Evolutionary conservation across 2,888 invertebrate genomes (phyloP), one percentile per base, ranked within the genome.

Genomic region (Sminthurides aquaticus): DNA sequence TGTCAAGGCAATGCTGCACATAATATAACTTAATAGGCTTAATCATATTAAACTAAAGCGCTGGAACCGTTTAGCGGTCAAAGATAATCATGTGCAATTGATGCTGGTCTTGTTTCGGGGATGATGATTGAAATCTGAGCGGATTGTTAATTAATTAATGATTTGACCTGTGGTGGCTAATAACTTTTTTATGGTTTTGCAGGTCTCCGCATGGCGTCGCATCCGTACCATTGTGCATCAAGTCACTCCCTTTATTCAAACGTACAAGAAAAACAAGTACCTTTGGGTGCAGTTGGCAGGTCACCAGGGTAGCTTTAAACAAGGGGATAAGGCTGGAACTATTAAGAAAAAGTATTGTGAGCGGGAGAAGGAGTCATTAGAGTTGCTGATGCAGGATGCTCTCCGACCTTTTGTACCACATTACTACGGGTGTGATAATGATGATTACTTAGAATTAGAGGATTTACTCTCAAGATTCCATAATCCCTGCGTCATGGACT

Each of bases 191-290:
- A n/a, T n/a, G n/a, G n/a, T n/a, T n/a, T n/a, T n/a, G 48, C 84
- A 93, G 92, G 87, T 89, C 75, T 92, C 92, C 27, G 91, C 92
- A 78, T 96, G 95, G 95, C 85, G 91, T 70, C 95, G 94, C 79
- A 85, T 96, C 55, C 85, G 93, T 60, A 94, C 91, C 78, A 92
- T 94, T 69, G 93, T 96, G 27, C 71, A 74, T 48, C 92, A 93
- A 78, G 94, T 95, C 92, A 93, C 94, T 55, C 95, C 95, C 49
- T 96, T 96, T 83, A 91, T 95, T 78, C 95, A 95, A 81, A 94
- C 91, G 0, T 95, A 94, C 84, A 95, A 94, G 80, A 94, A 93
- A 22, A 20, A 57, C 24, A 25, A 78, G 75, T 95, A 95, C 80
- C 95, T 94, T 62, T 96, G 96, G 96, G 91, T 96, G 66, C 96